Conservation (phyloP, 2,113 vertebrate genomes). For the Axis porcinus region DNA sequence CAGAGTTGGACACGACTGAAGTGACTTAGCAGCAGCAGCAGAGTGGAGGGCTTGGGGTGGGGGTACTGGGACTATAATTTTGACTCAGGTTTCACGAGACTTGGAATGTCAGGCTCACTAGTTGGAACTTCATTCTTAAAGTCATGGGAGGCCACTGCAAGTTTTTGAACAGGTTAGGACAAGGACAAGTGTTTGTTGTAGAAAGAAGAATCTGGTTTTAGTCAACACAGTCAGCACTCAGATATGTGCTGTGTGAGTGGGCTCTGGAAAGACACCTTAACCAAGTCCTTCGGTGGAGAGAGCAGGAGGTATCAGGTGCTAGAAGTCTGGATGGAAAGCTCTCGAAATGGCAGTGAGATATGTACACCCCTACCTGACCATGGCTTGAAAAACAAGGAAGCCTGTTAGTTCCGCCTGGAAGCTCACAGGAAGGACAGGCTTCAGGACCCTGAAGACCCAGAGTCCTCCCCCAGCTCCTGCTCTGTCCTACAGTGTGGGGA, state of each 20-base stretch:
- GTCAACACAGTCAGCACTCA: neutral
- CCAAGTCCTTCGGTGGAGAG: neutral
- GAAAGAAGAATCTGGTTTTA: neutral
- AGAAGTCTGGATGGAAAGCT: neutral
- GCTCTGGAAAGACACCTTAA: neutral
- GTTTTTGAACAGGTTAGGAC: neutral
- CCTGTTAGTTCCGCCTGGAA: neutral
- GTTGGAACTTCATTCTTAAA: neutral
- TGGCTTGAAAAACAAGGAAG: neutral
- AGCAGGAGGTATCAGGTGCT: neutral
- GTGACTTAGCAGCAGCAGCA: too few species aligned
- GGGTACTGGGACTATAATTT: neutral
- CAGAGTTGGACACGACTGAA: too few species aligned
- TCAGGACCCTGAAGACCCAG: neutral
- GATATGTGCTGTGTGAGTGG: neutral
- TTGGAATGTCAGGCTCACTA: neutral
- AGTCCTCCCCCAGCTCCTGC: neutral
- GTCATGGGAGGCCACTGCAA: neutral
- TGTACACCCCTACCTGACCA: neutral
- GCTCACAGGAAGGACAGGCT: neutral
- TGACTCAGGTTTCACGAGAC: neutral
- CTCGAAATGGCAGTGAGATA: neutral
- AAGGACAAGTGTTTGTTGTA: neutral
- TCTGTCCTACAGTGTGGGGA: neutral
- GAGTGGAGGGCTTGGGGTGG: neutral